Base-by-base conservation (phyloP, 2,113 vertebrate species). In the Dermatemys mawii region DNA sequence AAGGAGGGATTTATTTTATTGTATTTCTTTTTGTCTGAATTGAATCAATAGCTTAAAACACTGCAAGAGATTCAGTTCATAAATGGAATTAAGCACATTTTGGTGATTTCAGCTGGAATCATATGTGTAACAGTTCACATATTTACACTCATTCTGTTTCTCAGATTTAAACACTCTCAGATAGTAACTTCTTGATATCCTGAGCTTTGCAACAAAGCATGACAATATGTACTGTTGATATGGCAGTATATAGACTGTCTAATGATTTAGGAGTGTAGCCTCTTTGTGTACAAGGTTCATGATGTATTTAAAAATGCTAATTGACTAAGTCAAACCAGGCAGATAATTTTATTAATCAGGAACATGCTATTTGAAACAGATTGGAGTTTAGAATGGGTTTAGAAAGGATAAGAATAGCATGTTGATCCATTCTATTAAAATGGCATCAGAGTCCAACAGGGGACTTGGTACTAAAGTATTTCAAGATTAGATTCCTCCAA, bases 241-340 rank as follows among this genome's bases (percentile, higher is more conserved):
- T 50, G 13, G 14, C 80, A 44, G n/a, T 89, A 86, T 95, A 92
- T 94, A 92, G 49, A 81, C 13, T 91, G 35, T 79, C 75, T 95
- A 78, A 67, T 92, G 83, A 96, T 95, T 93, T 94, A 94, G 94
- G 60, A 94, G 24, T 81, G 22, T 85, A 90, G 81, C 81, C 53
- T 91, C 8, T 88, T 79, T 90, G 83, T 93, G 35, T 82, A 86
- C 11, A 76, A 83, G 78, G 67, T 46, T 86, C 91, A 90, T 17
- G 46, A 92, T 67, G 26, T 46, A 90, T 81, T 95, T 93, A 90
- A 94, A 93, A 79, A 84, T 90, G 46, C 81, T 86, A 94, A 92
- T 12, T 91, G 49, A 84, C 93, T 88, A 95, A 92, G 84, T 86
- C 3, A 95, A 82, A 80, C 12, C 55, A 11, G 19, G 5, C 75